Conservation (phyloP, 2,888 invertebrate species). For the Rhodophaea formosa region DNA sequence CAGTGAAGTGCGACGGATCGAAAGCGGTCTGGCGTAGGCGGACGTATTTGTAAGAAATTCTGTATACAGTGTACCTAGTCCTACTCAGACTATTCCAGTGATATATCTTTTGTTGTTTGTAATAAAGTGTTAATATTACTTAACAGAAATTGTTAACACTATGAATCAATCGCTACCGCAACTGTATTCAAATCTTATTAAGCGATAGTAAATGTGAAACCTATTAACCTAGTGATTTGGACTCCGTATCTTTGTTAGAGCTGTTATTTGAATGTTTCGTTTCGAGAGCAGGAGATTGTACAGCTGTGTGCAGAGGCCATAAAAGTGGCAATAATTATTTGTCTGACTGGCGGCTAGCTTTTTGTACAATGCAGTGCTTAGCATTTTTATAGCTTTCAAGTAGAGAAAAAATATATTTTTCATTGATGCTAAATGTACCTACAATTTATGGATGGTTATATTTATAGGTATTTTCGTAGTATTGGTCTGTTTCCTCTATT, state of each 20-base stretch:
- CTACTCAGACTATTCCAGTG: slow-evolving; percentile 1
- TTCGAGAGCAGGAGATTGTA: not conserved
- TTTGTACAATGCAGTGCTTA: not conserved
- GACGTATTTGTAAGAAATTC: not conserved
- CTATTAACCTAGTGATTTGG: not conserved
- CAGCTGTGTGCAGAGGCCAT: not conserved
- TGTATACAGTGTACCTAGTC: slow-evolving; percentile 2
- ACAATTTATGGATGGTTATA: not conserved
- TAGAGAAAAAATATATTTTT: not conserved
- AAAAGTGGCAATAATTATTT: not conserved
- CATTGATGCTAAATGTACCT: not conserved
- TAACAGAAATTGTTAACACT: not conserved
- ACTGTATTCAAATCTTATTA: not conserved
- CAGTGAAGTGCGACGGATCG: not conserved
- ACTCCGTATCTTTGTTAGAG: not conserved
- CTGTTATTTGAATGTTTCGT: not conserved
- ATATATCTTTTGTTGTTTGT: not conserved
- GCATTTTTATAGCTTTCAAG: not conserved
- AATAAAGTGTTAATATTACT: not conserved
- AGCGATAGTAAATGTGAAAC: not conserved
- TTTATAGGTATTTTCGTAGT: not conserved
- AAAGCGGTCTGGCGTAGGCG: not conserved
- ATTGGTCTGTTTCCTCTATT: not conserved
- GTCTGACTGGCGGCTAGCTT: slow-evolving; percentile 5
- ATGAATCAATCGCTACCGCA: not conserved